Percentiles rank a stretch among this genome's conserved stretches.
Conservation (phyloP, 2,113 vertebrate species). For the Antechinus flavipes region DNA sequence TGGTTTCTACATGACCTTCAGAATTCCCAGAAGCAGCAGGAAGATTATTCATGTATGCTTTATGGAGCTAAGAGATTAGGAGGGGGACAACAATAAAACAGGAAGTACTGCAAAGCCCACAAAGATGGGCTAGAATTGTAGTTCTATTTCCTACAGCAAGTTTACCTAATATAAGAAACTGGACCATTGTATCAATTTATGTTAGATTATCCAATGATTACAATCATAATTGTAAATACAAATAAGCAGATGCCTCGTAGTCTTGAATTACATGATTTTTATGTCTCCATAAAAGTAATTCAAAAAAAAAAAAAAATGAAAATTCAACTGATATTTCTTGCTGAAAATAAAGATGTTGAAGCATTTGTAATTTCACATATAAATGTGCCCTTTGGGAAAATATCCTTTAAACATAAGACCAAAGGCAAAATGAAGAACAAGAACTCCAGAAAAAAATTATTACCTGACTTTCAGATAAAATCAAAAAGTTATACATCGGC, state of each 20-base stretch:
- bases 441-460: constrained; percentile 43
- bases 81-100: neutral
- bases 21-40: neutral
- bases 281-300: constrained; percentile 65
- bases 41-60: neutral
- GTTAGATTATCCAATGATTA: neutral
- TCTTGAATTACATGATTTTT: neutral
- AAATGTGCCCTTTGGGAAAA: neutral
- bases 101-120: neutral
- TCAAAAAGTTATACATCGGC: constrained; percentile 74
- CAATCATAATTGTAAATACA: neutral
- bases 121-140: neutral
- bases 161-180: neutral
- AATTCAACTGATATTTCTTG: constrained; percentile 50
- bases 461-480: constrained; percentile 58
- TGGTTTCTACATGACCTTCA: neutral
- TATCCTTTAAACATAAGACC: constrained; percentile 51
- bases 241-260: neutral
- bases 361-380: constrained; percentile 38
- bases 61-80: neutral
- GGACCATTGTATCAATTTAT: neutral
- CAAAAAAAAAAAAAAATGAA: constrained; percentile 38
- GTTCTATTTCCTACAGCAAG: neutral
- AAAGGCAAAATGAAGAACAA: constrained; percentile 55
- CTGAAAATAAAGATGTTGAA: constrained; percentile 55